Base-by-base conservation (phyloP, 2,113 vertebrate genomes). In the Cyanoramphus novaezelandiae region DNA sequence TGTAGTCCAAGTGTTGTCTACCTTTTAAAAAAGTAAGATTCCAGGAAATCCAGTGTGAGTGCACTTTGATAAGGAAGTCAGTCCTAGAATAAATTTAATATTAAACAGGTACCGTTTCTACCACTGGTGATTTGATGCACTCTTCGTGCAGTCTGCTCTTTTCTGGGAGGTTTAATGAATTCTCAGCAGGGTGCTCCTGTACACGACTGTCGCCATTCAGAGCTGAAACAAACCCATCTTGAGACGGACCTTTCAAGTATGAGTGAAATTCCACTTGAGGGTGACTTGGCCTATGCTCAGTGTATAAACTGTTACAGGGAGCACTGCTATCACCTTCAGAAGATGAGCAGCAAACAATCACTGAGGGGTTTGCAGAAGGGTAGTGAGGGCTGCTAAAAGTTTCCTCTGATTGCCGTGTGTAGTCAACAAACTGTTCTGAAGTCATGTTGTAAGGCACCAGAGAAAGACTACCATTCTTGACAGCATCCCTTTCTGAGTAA, bases 51-150 rank as follows among this genome's bases (percentile, higher is more conserved):
- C 97, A 93, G 1, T 37, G 75, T 91, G 88, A 97, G 86, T 86
- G 96, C 81, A 93, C 92, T 97, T 96, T 87, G 92, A 94, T 59
- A 96, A 96, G 94, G 72, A 88, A 95, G 87, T 68, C 87, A 92
- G 93, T 96, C 92, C 93, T 91, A 92, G 82, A 89, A 97, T 94
- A 93, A 92, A 44, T 88, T 89, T 74, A 63, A 41, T 92, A 83
- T 98, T 99, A 99, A 98, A 99, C 98, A 79, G 99, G 99, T 96
- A 99, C 98, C 2, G 98, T 98, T 95, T 99, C 99, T 77, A 99
- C 98, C 97, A 99, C 98, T 53, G 99, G 98, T 33, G 99, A 98
- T 91, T 98, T 99, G 97, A 99, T 99, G 92, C 98, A 98, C 92
- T 98, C 98, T 76, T 98, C 99, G 14, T 98, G 98, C 97, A 99